Conservation (phyloP, 2,888 invertebrate genomes). For the Syrphus vitripennis region DNA sequence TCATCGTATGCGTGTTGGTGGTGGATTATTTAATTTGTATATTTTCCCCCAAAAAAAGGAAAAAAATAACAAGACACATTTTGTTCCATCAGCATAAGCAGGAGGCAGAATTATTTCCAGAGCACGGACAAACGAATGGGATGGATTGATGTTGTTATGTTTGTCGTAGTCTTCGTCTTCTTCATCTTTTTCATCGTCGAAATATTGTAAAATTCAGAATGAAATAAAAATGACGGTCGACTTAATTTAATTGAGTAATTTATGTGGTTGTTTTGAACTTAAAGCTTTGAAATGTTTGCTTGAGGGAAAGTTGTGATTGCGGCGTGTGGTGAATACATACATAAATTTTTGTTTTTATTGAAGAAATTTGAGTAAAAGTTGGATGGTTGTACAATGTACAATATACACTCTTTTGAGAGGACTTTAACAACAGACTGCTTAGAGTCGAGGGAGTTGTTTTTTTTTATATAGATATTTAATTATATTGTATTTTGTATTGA, state of each 20-base stretch:
- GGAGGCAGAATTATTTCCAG: background rate
- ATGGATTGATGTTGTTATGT: conserved; percentile 16
- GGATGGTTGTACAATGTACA: background rate
- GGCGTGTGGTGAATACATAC: background rate
- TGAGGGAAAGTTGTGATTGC: background rate
- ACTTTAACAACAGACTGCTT: background rate
- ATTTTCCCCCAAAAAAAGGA: background rate
- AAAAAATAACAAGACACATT: background rate
- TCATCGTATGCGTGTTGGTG: background rate
- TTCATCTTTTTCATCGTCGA: background rate
- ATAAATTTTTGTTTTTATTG: background rate
- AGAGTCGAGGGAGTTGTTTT: background rate
- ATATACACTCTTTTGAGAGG: background rate
- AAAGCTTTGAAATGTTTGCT: conserved; percentile 6
- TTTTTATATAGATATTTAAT: background rate
- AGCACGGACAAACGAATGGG: background rate
- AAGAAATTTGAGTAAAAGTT: background rate
- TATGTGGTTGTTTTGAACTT: conserved; percentile 61
- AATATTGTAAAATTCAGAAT: conserved; percentile 20
- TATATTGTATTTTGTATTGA: background rate
- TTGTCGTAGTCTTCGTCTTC: conserved; percentile 10
- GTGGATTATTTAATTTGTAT: conserved; percentile 55
- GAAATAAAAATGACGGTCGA: conserved; percentile 50
- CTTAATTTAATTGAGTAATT: conserved; percentile 66
- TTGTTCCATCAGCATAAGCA: background rate